These are phyloP conservation scores for Saimiri boliviensis DNA, from an alignment of 2,113 vertebrate genomes.

Conservation along the genomic window DNA sequence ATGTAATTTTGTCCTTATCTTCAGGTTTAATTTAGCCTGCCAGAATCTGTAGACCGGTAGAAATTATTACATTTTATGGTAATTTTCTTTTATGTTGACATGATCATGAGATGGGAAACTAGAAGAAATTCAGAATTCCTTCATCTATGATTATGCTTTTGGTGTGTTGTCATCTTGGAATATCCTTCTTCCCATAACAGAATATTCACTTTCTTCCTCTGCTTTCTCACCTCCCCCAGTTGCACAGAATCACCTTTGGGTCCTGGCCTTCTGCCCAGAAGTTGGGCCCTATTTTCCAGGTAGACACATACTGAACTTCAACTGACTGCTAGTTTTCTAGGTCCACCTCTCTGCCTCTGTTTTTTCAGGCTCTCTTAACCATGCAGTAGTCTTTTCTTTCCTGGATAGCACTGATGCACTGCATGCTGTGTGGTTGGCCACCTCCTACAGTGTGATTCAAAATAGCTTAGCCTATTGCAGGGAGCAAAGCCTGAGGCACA, in stretches of 20 bases:
- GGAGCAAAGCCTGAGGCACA: not conserved
- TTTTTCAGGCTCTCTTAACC: not conserved
- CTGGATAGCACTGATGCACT: not conserved
- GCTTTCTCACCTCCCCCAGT: not conserved
- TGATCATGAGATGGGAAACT: not conserved
- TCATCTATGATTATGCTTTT: not conserved
- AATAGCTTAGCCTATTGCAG: not conserved
- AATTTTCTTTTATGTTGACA: not conserved
- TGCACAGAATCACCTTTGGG: not conserved
- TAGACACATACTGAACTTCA: not conserved
- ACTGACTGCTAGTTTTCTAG: not conserved
- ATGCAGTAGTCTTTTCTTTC: not conserved
- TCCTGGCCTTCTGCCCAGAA: not conserved
- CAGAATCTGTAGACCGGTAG: slow-evolving; percentile 25
- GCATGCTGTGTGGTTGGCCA: not conserved
- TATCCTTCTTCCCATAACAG: not conserved
- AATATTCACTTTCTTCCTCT: not conserved
- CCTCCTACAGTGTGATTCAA: not conserved
- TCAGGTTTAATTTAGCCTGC: slow-evolving; percentile 36
- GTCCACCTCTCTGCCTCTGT: not conserved
- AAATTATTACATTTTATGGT: slow-evolving; percentile 24
- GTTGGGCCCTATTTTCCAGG: not conserved
- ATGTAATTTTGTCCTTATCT: slow-evolving; percentile 27
- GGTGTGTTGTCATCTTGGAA: not conserved
- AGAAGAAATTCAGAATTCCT: not conserved